Evolutionary conservation across 2,888 invertebrate species (phyloP), one percentile per base, ranked within the genome.

Genomic region (Apotomis capreana): DNA sequence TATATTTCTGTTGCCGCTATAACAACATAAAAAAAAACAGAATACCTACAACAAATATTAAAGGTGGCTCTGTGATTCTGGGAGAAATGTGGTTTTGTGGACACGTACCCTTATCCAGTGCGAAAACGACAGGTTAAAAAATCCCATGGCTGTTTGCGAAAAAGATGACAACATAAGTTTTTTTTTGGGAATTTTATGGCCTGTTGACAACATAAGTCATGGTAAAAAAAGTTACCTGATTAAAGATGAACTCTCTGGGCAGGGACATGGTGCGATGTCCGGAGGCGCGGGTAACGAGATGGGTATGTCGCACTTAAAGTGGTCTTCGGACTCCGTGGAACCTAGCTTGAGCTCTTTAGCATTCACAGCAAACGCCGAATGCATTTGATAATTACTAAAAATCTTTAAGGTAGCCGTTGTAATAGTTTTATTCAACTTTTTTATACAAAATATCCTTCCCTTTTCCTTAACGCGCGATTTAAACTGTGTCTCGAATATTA

Each of bases 241-340:
- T 94, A 79, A 94, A 94, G 78, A 94, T 93, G 85, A 95, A 95
- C 83, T 95, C 94, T 79, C 95, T 87, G 72, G 95, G 95, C 77
- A 95, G 81, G 80, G 95, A 95, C 95, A 95, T 95, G 74, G 71
- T 74, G 51, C 40, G 55, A 83, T 87, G 73, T 89, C 85, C 3
- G 92, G 92, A 26, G 92, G 91, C 0, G 91, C 91, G n/a, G 90
- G 89, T 71, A 91, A 74, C 0, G 88, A 84, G 62, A 88, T 80
- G 8, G 82, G 80, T 63, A 82, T 74, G 5, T 80, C 80, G 73
- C 83, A 86, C 37, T 81, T 83, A 83, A 89, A 88, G 74, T 90
- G 87, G 61, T 92, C 91, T 74, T 92, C 92, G 0, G 92, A 88
- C 72, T 93, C 92, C 74, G 92, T 93, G 0, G 91, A 91, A 73